Evolutionary conservation across 2,888 invertebrate species (phyloP).

Genomic region (Chromoteleia sp.): DNA sequence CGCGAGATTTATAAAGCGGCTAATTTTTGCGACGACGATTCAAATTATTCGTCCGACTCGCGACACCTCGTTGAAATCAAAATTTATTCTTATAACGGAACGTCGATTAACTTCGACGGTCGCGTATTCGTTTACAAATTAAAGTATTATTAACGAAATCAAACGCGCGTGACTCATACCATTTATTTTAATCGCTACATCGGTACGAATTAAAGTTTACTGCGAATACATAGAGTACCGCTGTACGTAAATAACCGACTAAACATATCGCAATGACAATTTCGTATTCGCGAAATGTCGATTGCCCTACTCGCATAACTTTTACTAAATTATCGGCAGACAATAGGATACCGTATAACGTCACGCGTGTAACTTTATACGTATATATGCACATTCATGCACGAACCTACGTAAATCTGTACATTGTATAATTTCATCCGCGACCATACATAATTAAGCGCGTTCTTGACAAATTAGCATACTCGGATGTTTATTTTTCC

Average conservation of each 20-base stretch:
- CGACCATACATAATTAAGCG: constrained; percentile 29
- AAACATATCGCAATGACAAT: background rate
- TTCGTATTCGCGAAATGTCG: background rate
- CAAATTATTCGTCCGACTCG: no score
- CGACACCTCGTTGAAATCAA: no score
- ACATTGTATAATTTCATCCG: constrained; percentile 35
- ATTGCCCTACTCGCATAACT: constrained; percentile 22
- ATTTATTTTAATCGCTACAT: no score
- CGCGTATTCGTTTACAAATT: no score
- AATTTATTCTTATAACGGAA: no score
- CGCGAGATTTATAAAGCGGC: constrained; percentile 28
- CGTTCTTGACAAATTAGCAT: constrained; percentile 32
- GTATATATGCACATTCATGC: constrained; percentile 22
- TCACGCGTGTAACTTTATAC: constrained; percentile 52
- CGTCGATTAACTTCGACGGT: no score
- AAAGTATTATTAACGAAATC: no score
- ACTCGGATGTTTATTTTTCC: constrained; percentile 20
- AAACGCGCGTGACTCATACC: no score
- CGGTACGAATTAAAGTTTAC: no score
- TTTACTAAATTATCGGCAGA: constrained; percentile 39
- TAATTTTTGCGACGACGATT: no score
- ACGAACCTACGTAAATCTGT: constrained; percentile 46
- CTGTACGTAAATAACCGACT: background rate
- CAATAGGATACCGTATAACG: constrained; percentile 53
- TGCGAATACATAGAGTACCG: no score